phyloP scores from a whole-genome alignment of 2,113 vertebrate species.

The Garra rufa region DNA sequence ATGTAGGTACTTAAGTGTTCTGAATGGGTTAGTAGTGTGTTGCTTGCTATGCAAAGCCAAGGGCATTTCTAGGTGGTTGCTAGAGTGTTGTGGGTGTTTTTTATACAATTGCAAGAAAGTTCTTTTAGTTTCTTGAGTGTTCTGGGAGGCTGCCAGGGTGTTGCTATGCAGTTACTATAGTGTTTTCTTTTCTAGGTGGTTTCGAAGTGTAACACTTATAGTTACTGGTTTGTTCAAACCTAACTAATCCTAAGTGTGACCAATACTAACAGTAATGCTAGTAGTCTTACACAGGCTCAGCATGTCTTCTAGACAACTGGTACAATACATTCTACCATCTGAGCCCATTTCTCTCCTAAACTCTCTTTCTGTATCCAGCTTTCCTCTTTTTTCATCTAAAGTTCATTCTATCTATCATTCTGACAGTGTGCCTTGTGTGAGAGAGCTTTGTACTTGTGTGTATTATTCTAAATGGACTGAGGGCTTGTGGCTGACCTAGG shows the following conservation, averaged over 20 bases:
- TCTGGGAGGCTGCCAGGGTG: not conserved
- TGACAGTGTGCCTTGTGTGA: constrained; percentile 47
- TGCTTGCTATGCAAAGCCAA: not conserved
- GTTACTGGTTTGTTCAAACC: not conserved
- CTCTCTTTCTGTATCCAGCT: constrained; percentile 45
- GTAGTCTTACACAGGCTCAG: not conserved
- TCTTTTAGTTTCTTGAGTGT: not conserved
- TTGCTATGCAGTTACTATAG: not conserved
- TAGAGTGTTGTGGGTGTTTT: not conserved
- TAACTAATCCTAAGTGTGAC: not conserved
- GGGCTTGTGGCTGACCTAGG: constrained; percentile 45
- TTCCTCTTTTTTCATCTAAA: constrained; percentile 59
- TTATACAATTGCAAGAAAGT: too few species aligned
- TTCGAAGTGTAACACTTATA: not conserved
- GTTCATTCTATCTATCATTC: constrained; percentile 74
- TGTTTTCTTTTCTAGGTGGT: not conserved
- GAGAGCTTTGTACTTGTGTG: constrained; percentile 48
- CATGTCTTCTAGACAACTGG: not conserved
- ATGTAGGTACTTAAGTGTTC: not conserved
- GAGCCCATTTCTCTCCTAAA: constrained; percentile 24
- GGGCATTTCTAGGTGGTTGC: not conserved
- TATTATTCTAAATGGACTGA: constrained; percentile 50
- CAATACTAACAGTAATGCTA: not conserved
- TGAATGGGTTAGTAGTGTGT: not conserved
- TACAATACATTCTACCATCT: not conserved